Conservation (phyloP, 2,888 invertebrate genomes). For the Cosmopolites sordidus region DNA sequence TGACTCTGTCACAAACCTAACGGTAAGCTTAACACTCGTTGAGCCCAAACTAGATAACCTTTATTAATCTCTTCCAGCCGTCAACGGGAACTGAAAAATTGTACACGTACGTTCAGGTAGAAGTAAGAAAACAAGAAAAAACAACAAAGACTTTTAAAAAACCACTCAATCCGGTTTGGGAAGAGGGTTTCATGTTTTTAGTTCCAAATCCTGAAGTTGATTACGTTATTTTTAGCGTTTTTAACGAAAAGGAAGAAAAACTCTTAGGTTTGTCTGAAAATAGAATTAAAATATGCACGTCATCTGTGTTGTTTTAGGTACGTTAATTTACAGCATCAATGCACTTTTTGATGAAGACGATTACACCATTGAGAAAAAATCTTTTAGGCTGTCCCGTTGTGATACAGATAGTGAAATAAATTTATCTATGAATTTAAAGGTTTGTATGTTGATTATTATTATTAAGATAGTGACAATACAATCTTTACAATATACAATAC, state of each 20-base stretch:
- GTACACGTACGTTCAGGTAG: constrained; percentile 61
- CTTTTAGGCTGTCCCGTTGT: constrained; percentile 70
- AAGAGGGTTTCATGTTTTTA: constrained; percentile 89
- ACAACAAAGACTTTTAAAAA: constrained; percentile 68
- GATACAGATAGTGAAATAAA: constrained; percentile 74
- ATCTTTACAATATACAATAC: too few relatives aligned
- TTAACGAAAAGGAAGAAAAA: constrained; percentile 66
- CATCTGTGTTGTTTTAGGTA: constrained; percentile 29
- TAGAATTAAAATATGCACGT: not conserved
- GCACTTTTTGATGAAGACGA: constrained; percentile 64
- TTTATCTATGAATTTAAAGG: constrained; percentile 71
- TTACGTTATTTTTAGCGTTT: constrained; percentile 72
- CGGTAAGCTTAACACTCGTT: constrained; percentile 57
- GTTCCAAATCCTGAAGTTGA: constrained; percentile 88
- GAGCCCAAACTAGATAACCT: too few relatives aligned
- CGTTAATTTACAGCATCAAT: constrained; percentile 64
- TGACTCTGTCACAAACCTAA: constrained; percentile 86
- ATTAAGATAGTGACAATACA: too few relatives aligned
- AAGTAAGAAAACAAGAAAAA: constrained; percentile 71
- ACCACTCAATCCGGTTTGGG: constrained; percentile 87
- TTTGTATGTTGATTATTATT: too few relatives aligned
- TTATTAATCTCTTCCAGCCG: not conserved
- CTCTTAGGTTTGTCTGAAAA: constrained; percentile 7
- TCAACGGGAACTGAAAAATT: not conserved
- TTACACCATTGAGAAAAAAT: constrained; percentile 69